Base-by-base conservation (phyloP, 2,888 invertebrate genomes). In the Clistopyga incitator region DNA sequence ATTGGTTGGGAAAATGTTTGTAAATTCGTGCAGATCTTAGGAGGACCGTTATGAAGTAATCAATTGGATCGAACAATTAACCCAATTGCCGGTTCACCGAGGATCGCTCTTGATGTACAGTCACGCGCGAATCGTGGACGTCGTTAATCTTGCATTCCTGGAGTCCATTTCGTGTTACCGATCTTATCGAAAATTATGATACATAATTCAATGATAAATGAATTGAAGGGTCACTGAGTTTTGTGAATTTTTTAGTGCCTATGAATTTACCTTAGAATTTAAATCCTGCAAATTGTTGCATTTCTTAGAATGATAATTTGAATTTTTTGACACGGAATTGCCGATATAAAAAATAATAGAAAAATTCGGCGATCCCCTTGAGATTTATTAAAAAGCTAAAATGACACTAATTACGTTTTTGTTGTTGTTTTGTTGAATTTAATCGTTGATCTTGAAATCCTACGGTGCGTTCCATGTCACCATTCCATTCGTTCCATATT, bases 61-160 rank as follows among this genome's bases (percentile, higher is more conserved):
- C 59, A 59, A 68, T 68, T 56, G 59, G 45, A 54, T 20, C 59
- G 56, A 68, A 68, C 34, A 68, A 68, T 77, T 68, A 68, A 68
- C 68, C 77, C 67, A 68, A 77, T 77, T 77, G 29, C 56, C 38
- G 45, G 47, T 68, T 34, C 47, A 68, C 20, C 59, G 68, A 10
- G 34, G 47, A 45, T 77, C 59, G 77, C 45, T 34, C 76, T 45
- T 68, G 23, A 56, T 65, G 47, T 52, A 25, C 23, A 59, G 59
- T 25, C 18, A 42, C 29, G 23, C 50, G 45, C 56, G 29, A 71
- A 59, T 59, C 25, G n/a, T 61, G 38, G 11, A 15, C 4, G 29
- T 29, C 25, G 45, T 25, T 23, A 47, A 59, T 68, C 65, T 42
- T 67, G 29, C 38, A 67, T 25, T 42, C 10, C 8, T 10, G 3